A percentile compares a stretch with the other conserved stretches of the same genome.
These are phyloP conservation scores for Hipparchia semele DNA, from an alignment of 2,888 invertebrate species.

Conservation along the genomic window DNA sequence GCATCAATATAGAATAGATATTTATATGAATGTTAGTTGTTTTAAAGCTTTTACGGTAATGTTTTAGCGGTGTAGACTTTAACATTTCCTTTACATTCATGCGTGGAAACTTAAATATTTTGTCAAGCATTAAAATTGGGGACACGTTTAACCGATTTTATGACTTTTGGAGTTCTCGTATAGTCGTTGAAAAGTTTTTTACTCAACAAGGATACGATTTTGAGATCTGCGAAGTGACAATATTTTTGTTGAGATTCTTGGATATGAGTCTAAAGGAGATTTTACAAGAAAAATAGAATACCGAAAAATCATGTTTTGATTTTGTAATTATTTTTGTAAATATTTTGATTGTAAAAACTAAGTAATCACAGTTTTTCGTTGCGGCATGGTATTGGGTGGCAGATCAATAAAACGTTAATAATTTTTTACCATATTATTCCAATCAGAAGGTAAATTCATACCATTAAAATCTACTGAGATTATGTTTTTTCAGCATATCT, in stretches of 20 bases:
- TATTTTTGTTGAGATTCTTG: not conserved
- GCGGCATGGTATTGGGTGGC: too few relatives aligned
- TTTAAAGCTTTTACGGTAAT: constrained; percentile 61
- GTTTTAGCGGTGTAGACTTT: constrained; percentile 48
- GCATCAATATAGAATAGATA: constrained; percentile 71
- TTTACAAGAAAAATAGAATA: constrained; percentile 14
- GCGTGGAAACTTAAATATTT: not conserved
- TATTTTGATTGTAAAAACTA: constrained; percentile 49
- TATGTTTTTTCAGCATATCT: too few relatives aligned
- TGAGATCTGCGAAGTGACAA: not conserved
- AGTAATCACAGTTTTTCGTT: not conserved
- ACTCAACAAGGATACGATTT: not conserved
- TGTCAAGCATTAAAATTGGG: not conserved
- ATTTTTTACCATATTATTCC: too few relatives aligned
- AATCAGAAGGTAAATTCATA: too few relatives aligned
- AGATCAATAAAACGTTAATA: too few relatives aligned
- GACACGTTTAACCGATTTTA: not conserved
- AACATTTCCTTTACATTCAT: constrained; percentile 16
- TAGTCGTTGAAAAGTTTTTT: not conserved
- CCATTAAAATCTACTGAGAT: too few relatives aligned
- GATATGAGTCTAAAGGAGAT: constrained; percentile 4
- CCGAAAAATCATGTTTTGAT: constrained; percentile 21
- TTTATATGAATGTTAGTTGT: constrained; percentile 77
- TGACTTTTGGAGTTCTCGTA: not conserved
- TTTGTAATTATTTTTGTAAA: constrained; percentile 58